Base-by-base conservation (phyloP, 2,888 invertebrate genomes). In the Fragum sueziense region DNA sequence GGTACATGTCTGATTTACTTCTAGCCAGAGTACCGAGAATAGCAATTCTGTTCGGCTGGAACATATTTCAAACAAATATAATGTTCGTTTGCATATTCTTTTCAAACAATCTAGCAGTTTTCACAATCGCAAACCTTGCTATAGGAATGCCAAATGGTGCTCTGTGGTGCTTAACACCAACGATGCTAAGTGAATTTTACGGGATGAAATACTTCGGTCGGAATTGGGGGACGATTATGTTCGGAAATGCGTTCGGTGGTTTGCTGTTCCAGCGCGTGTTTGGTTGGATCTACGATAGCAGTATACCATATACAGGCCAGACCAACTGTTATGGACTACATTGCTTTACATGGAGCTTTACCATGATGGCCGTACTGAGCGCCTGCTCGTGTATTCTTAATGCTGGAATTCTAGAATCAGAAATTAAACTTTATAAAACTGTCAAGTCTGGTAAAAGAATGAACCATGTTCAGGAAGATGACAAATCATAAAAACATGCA, bases 161-260 rank as follows among this genome's bases (percentile, higher is more conserved):
- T 17, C 83, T 88, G 20, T 90, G 89, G 89, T 88, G 89, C 33
- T 71, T 90, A 31, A 89, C 90, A 0, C 90, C 90, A 1, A 89
- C 88, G 6, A 89, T 90, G 85, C 80, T 88, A 20, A 89, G 89
- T 52, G 90, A 90, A 69, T 87, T 89, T 77, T 90, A 89, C 71
- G 90, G 90, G 11, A 84, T 88, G 82, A 86, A 86, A 68, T 88
- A 87, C 79, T 90, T 90, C 73, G 89, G 87, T 6, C 73, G 87
- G 7, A 90, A 89, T 79, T 90, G 90, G 90, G 90, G 90, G 2
- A 80, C 80, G 7, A 89, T 89, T 62, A 89, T 89, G 84, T 77
- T 89, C 9, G 90, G 90, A 0, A 88, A 86, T 33, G 90, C 88
- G 2, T 79, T 89, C 25, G 85, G 86, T 14, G 89, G 89, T 1